These are phyloP conservation scores for Maniola hyperantus DNA, from an alignment of 2,888 invertebrate species.

Conservation along the genomic window DNA sequence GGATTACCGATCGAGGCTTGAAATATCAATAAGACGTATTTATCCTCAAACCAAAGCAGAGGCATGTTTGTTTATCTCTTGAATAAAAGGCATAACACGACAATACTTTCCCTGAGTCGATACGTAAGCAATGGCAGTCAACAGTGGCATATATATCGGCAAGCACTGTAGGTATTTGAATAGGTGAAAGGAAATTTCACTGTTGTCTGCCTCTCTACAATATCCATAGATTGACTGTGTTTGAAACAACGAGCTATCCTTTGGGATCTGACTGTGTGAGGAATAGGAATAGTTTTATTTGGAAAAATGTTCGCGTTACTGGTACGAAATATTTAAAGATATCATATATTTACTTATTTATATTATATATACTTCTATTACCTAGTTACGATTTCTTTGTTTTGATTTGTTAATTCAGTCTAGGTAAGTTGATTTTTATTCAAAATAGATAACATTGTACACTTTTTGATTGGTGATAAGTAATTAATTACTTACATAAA, in stretches of 20 bases:
- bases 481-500: too few relatives aligned
- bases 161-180: conserved; percentile 48
- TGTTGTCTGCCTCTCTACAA: conserved; percentile 30
- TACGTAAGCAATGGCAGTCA: conserved; percentile 12
- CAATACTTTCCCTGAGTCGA: conserved; percentile 18
- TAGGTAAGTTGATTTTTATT: too few relatives aligned
- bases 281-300: conserved; percentile 37
- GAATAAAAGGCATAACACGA: conserved; percentile 11
- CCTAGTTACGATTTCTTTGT: too few relatives aligned
- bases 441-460: too few relatives aligned
- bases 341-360: not conserved
- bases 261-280: conserved; percentile 18
- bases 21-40: conserved; percentile 5
- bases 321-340: not conserved
- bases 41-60: conserved; percentile 6
- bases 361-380: too few relatives aligned
- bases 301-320: conserved; percentile 22
- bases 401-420: too few relatives aligned
- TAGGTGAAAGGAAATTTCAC: conserved; percentile 44
- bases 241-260: conserved; percentile 25
- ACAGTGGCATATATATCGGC: conserved; percentile 43
- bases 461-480: too few relatives aligned
- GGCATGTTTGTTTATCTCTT: conserved; percentile 6
- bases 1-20: not conserved
- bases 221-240: conserved; percentile 25